Conservation (phyloP, 2,797 vertebrate genomes). For the Zenarchopterus dispar region DNA sequence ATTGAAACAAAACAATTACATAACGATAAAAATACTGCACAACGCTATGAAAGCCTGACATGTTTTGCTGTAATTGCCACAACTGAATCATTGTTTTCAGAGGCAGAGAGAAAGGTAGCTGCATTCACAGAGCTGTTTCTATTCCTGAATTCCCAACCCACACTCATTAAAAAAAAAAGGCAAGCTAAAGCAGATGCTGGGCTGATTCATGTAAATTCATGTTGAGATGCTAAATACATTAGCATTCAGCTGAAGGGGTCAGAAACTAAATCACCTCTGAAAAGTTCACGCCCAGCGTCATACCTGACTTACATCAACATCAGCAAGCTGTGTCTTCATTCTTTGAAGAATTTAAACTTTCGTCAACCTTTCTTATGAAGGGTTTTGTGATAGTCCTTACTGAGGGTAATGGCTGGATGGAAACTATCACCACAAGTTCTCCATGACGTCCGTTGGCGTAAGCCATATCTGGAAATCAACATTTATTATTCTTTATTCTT, state of each 20-base stretch:
- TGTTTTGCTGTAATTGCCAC: constrained; percentile 48
- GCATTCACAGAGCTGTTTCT: constrained; percentile 56
- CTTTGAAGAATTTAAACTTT: constrained; percentile 1
- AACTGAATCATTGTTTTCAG: constrained; percentile 33
- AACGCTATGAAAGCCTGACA: constrained; percentile 25
- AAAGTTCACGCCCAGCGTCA: neutral
- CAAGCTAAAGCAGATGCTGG: constrained; percentile 60
- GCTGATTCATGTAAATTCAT: constrained; percentile 68
- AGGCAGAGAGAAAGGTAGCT: constrained; percentile 27
- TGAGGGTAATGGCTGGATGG: neutral
- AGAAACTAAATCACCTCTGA: constrained; percentile 35
- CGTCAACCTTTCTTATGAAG: neutral
- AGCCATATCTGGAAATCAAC: constrained; percentile 26
- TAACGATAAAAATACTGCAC: constrained; percentile 35
- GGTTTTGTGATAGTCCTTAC: neutral
- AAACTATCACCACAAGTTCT: constrained; percentile 1
- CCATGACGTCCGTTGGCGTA: neutral
- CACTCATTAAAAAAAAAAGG: constrained; percentile 60
- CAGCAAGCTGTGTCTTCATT: neutral
- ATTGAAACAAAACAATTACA: constrained; percentile 32
- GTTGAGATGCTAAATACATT: constrained; percentile 42
- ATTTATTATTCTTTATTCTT: constrained; percentile 10
- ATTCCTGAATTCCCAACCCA: constrained; percentile 67
- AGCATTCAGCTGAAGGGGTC: constrained; percentile 35
- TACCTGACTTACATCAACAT: constrained; percentile 1